Percentiles rank a stretch among this genome's conserved stretches.
These are phyloP conservation scores for Drosophila falleni DNA, from an alignment of 2,888 invertebrate genomes.

Conservation along the genomic window DNA sequence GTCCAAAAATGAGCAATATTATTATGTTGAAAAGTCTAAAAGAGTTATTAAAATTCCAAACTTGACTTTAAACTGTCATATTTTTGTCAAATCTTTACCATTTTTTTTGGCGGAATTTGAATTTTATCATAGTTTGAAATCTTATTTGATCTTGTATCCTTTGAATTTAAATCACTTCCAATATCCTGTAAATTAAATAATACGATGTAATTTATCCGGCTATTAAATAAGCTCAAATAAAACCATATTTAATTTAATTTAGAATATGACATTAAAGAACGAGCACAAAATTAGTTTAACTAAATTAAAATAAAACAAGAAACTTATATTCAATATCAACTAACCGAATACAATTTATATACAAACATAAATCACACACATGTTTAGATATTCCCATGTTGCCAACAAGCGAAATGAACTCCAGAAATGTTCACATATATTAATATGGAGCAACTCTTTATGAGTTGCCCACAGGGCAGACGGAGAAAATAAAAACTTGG, in stretches of 20 bases:
- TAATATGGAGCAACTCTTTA: slow-evolving; percentile 37
- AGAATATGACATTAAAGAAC: no score
- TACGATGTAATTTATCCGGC: no score
- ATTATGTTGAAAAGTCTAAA: slow-evolving; percentile 1
- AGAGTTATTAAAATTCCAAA: background rate
- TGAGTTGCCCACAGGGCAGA: slow-evolving; percentile 30
- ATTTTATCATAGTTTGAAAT: no score
- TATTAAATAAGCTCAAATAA: no score
- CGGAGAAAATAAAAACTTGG: slow-evolving; percentile 30
- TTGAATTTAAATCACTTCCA: no score
- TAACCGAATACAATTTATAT: slow-evolving; percentile 5
- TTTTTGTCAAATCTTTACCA: no score
- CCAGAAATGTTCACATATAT: slow-evolving; percentile 32
- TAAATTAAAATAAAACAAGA: background rate
- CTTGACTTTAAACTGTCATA: no score
- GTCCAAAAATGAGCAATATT: background rate
- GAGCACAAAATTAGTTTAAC: background rate
- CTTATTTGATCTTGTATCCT: no score
- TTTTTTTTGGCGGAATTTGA: no score
- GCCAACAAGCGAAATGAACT: slow-evolving; percentile 20
- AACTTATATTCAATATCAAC: background rate
- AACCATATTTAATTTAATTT: no score
- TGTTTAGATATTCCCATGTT: slow-evolving; percentile 6
- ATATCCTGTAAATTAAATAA: no score
- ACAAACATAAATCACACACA: slow-evolving; percentile 7